Conservation (phyloP, 2,888 invertebrate genomes). For the Drosophila yooni region DNA sequence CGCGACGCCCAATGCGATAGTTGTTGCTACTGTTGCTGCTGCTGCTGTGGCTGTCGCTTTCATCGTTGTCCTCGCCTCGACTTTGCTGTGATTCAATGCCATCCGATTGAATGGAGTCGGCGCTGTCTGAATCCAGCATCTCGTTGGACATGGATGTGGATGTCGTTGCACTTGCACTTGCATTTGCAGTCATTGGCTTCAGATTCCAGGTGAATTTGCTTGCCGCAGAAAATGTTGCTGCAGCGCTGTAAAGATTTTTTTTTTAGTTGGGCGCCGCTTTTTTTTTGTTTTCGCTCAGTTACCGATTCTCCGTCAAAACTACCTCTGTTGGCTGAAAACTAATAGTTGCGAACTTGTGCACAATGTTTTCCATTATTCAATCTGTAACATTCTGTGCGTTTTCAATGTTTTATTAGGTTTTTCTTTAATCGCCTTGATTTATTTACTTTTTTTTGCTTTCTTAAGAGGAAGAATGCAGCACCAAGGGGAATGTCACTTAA, state of each 20-base stretch:
- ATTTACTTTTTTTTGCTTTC: slow-evolving; percentile 29
- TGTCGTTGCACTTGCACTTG: background rate
- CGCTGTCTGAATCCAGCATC: slow-evolving; percentile 55
- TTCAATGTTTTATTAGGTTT: slow-evolving; percentile 23
- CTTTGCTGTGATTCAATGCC: slow-evolving; percentile 61
- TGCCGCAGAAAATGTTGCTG: slow-evolving; percentile 7
- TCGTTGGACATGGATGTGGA: slow-evolving; percentile 26
- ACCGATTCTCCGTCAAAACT: slow-evolving; percentile 75
- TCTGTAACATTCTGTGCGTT: slow-evolving; percentile 39
- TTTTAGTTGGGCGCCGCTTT: background rate
- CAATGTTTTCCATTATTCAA: slow-evolving; percentile 81
- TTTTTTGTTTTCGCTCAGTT: slow-evolving; percentile 15
- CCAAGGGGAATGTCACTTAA: slow-evolving; percentile 28
- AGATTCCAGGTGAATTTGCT: slow-evolving; percentile 26
- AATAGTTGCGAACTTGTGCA: slow-evolving; percentile 80
- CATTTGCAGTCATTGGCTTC: slow-evolving; percentile 28
- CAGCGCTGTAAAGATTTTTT: slow-evolving; percentile 26
- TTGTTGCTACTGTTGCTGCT: slow-evolving; percentile 22
- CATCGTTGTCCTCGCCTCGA: slow-evolving; percentile 60
- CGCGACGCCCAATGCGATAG: slow-evolving; percentile 32
- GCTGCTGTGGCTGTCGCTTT: slow-evolving; percentile 46
- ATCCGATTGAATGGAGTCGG: slow-evolving; percentile 58
- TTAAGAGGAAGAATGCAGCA: slow-evolving; percentile 32
- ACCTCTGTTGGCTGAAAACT: slow-evolving; percentile 74
- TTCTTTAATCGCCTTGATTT: slow-evolving; percentile 11